A percentile compares a stretch with the other conserved stretches of the same genome.
Conservation (phyloP, 2,888 invertebrate genomes). For the Steinernema hermaphroditum region DNA sequence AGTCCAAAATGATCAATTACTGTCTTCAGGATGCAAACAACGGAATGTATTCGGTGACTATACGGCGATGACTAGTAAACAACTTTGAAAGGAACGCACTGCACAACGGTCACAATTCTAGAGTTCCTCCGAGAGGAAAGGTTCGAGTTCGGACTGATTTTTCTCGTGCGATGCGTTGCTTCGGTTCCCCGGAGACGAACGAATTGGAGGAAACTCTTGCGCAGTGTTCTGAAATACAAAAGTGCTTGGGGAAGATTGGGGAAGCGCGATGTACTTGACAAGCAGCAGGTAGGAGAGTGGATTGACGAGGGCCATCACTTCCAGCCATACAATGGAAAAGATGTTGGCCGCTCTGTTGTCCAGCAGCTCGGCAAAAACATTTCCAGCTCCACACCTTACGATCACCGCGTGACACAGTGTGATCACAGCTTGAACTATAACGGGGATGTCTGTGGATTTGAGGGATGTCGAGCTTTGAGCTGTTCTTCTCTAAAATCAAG, state of each 20-base stretch:
- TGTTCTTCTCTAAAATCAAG: conserved; percentile 5
- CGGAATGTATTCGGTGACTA: too few relatives aligned
- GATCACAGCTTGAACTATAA: background rate
- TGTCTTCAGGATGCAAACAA: too few relatives aligned
- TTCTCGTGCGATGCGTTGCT: background rate
- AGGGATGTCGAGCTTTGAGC: background rate
- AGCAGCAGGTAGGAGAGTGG: background rate
- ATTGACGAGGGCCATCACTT: background rate
- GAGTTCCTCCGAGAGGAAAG: too few relatives aligned
- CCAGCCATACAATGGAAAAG: background rate
- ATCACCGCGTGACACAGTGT: background rate
- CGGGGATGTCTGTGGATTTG: background rate
- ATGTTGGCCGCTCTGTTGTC: background rate
- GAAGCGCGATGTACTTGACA: background rate
- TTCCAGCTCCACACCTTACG: background rate
- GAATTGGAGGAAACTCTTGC: background rate
- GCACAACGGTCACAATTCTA: too few relatives aligned
- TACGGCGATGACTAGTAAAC: too few relatives aligned
- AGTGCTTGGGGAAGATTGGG: too few relatives aligned
- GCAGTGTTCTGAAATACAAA: background rate
- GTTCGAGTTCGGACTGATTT: background rate
- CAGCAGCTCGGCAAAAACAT: background rate
- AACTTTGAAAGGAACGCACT: too few relatives aligned
- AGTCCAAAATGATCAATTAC: too few relatives aligned
- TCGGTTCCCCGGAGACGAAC: background rate